Percentiles rank a stretch among this genome's conserved stretches.
These are phyloP conservation scores for Nanorana parkeri DNA, from an alignment of 2,113 vertebrate species.

Conservation along the genomic window DNA sequence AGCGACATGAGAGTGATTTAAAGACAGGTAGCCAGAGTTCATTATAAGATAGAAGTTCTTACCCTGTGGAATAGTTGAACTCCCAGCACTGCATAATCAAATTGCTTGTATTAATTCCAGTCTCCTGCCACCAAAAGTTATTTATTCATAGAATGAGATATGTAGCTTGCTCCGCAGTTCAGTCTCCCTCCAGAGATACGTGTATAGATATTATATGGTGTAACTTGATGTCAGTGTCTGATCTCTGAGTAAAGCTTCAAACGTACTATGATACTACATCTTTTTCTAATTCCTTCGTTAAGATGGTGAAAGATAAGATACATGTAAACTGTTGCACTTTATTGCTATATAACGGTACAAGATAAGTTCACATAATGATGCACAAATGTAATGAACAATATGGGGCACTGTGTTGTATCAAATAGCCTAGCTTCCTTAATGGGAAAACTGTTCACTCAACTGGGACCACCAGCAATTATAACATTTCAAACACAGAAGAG, in stretches of 20 bases:
- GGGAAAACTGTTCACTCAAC: too few relatives aligned
- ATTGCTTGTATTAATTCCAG: constrained; percentile 22
- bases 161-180: not conserved
- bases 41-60: constrained; percentile 8
- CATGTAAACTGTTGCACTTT: too few relatives aligned
- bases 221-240: not conserved
- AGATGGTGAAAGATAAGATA: too few relatives aligned
- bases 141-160: constrained; percentile 16
- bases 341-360: too few relatives aligned
- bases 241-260: not conserved
- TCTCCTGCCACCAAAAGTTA: constrained; percentile 8
- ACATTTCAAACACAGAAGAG: too few relatives aligned
- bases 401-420: too few relatives aligned
- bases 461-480: too few relatives aligned
- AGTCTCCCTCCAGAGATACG: not conserved
- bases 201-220: constrained; percentile 5
- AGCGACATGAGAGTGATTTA: constrained; percentile 26
- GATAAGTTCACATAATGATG: too few relatives aligned
- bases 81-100: constrained; percentile 9
- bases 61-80: constrained; percentile 10
- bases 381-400: too few relatives aligned
- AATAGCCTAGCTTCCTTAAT: too few relatives aligned
- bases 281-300: too few relatives aligned
- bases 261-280: too few relatives aligned
- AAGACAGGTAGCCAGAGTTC: constrained; percentile 12